Conservation (phyloP, 2,888 invertebrate species). For the Oxytorus armatus region DNA sequence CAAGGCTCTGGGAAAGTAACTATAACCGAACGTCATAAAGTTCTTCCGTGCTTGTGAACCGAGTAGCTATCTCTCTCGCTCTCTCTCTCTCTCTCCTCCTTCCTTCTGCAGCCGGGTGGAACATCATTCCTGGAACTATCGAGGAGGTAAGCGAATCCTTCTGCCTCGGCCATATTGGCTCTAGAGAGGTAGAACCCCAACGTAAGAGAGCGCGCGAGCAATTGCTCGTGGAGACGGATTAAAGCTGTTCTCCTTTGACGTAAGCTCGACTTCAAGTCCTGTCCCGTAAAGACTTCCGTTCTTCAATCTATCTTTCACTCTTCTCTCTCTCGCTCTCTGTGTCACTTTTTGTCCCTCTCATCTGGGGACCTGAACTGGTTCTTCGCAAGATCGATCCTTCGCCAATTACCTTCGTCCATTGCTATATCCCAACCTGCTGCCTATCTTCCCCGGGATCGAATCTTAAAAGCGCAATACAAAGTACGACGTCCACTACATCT, state of each 20-base stretch:
- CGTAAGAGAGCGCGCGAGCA: constrained; percentile 46
- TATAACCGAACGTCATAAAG: constrained; percentile 60
- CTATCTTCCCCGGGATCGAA: constrained; percentile 42
- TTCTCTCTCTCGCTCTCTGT: neutral
- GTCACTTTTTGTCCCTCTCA: neutral
- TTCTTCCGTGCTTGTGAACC: constrained; percentile 20
- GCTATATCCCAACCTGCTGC: constrained; percentile 56
- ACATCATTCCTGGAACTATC: constrained; percentile 28
- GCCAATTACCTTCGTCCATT: constrained; percentile 67
- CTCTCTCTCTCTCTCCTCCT: constrained; percentile 1
- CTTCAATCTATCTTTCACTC: neutral
- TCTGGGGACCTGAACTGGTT: constrained; percentile 24
- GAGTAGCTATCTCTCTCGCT: neutral
- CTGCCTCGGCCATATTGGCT: constrained; percentile 38
- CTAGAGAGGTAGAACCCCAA: constrained; percentile 4
- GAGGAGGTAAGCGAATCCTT: constrained; percentile 34
- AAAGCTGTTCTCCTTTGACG: constrained; percentile 68
- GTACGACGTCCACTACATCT: constrained; percentile 28
- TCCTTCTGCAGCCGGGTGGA: constrained; percentile 15
- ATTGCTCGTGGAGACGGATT: constrained; percentile 69
- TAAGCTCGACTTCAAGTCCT: constrained; percentile 68
- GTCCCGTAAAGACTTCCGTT: constrained; percentile 68
- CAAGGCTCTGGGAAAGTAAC: constrained; percentile 50
- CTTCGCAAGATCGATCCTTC: constrained; percentile 62
- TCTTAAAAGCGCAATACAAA: constrained; percentile 63